Conservation (phyloP, 2,888 invertebrate species). For the Hypomecis punctinalis region DNA sequence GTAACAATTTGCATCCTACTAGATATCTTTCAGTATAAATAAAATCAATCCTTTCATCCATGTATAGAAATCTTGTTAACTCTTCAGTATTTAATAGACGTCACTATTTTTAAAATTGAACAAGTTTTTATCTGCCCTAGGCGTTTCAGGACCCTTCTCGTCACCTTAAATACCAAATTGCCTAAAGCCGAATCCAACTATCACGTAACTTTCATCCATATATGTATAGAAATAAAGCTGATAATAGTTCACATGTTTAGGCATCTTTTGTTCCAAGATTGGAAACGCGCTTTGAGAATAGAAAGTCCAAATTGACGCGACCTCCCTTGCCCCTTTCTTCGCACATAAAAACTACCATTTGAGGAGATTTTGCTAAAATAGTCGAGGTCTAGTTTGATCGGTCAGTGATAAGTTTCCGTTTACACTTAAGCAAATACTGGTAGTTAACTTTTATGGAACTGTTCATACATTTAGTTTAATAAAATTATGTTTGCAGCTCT, state of each 20-base stretch:
- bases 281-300: slow-evolving; percentile 65
- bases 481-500: slow-evolving; percentile 67
- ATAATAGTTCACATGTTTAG: slow-evolving; percentile 43
- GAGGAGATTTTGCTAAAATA: slow-evolving; percentile 39
- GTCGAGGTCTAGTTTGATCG: slow-evolving; percentile 54
- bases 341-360: slow-evolving; percentile 46
- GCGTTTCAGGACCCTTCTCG: slow-evolving; percentile 57
- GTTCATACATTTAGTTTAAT: slow-evolving; percentile 72
- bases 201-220: slow-evolving; percentile 56
- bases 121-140: slow-evolving; percentile 46
- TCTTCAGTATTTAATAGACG: too few relatives aligned
- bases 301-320: slow-evolving; percentile 68
- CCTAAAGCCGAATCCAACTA: slow-evolving; percentile 55
- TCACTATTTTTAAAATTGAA: neutral
- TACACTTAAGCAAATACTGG: slow-evolving; percentile 75
- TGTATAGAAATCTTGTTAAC: too few relatives aligned
- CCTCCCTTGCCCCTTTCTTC: slow-evolving; percentile 50
- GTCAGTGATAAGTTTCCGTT: slow-evolving; percentile 54
- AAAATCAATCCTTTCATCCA: too few relatives aligned
- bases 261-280: slow-evolving; percentile 71
- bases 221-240: slow-evolving; percentile 49
- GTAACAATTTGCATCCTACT: too few relatives aligned
- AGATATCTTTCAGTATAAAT: too few relatives aligned
- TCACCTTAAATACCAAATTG: slow-evolving; percentile 54
- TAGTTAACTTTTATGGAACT: slow-evolving; percentile 77